These are phyloP conservation scores for Drosophila busckii DNA, from an alignment of 1,140 invertebrate genomes.

Conservation along the genomic window DNA sequence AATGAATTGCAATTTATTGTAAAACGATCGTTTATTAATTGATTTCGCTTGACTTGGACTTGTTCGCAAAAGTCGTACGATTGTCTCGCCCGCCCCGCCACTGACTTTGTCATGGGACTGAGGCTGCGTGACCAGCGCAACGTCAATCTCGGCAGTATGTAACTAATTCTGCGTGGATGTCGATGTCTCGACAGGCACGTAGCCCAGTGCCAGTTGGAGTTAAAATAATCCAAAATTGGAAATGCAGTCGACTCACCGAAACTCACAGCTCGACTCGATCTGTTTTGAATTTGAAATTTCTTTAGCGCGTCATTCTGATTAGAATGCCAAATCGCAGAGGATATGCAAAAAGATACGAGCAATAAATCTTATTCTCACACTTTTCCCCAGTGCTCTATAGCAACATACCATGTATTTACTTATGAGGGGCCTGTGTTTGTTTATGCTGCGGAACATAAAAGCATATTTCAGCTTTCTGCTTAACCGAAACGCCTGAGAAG, in stretches of 20 bases:
- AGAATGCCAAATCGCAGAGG: too few species aligned
- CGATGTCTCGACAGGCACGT: slow-evolving; percentile 37
- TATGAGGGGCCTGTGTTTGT: slow-evolving; percentile 16
- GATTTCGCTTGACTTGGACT: slow-evolving; percentile 46
- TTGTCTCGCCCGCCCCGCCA: not conserved
- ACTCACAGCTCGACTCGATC: slow-evolving; percentile 1
- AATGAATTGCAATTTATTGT: slow-evolving; percentile 73
- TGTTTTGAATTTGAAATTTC: not conserved
- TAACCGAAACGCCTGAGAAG: slow-evolving; percentile 17
- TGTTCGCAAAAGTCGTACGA: too few species aligned
- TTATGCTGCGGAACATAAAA: slow-evolving; percentile 24
- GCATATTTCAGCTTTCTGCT: slow-evolving; percentile 22
- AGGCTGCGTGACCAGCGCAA: slow-evolving; percentile 64
- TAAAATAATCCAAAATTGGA: slow-evolving; percentile 29
- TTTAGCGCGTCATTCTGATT: too few species aligned
- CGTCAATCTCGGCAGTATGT: slow-evolving; percentile 35
- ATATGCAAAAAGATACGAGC: too few species aligned
- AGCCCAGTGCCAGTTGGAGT: slow-evolving; percentile 36
- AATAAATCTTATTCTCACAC: slow-evolving; percentile 2
- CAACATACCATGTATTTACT: slow-evolving; percentile 15
- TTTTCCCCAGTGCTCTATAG: not conserved
- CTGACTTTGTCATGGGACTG: not conserved
- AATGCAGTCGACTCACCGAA: slow-evolving; percentile 29
- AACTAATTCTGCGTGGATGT: slow-evolving; percentile 34
- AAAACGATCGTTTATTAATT: slow-evolving; percentile 66